Percentiles rank a stretch among this genome's conserved stretches.
Evolutionary conservation across 1,140 invertebrate genomes (phyloP).

Genomic region (Proales similis): DNA sequence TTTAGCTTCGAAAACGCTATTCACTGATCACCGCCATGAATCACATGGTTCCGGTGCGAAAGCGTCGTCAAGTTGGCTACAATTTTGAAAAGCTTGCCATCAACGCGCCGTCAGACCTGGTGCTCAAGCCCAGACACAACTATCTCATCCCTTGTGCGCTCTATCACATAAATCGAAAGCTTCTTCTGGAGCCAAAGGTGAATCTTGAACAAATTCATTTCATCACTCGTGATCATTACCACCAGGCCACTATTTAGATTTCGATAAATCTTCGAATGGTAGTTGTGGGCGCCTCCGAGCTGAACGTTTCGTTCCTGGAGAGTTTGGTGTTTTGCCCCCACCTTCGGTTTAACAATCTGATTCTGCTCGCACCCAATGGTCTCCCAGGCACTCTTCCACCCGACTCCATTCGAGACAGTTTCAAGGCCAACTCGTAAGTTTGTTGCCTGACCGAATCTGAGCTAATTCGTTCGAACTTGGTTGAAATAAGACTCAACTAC

Average conservation of each 20-base stretch:
- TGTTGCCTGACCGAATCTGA: no score
- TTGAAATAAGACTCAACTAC: no score
- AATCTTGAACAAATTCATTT: not conserved
- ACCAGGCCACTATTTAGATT: no score
- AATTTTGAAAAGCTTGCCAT: conserved; percentile 45
- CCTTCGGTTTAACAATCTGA: conserved; percentile 52
- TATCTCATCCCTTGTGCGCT: conserved; percentile 39
- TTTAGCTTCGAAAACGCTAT: conserved; percentile 46
- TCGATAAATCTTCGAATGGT: conserved; percentile 61
- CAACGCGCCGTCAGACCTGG: conserved; percentile 50
- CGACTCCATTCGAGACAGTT: conserved; percentile 44
- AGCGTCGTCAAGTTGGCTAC: conserved; percentile 49
- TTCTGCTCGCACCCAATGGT: conserved; percentile 61
- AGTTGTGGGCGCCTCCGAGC: conserved; percentile 65
- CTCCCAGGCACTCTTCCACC: conserved; percentile 55
- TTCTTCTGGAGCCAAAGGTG: conserved; percentile 52
- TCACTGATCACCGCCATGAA: conserved; percentile 46
- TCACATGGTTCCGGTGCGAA: conserved; percentile 50
- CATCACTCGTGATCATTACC: conserved; percentile 36
- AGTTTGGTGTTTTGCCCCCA: conserved; percentile 46
- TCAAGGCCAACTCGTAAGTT: conserved; percentile 42
- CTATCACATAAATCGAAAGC: conserved; percentile 52
- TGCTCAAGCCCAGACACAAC: conserved; percentile 41
- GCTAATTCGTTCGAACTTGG: no score
- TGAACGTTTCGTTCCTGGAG: conserved; percentile 55